Conservation (phyloP, 35 echinoderm and acorn worm genomes). For the Diadema setosum region DNA sequence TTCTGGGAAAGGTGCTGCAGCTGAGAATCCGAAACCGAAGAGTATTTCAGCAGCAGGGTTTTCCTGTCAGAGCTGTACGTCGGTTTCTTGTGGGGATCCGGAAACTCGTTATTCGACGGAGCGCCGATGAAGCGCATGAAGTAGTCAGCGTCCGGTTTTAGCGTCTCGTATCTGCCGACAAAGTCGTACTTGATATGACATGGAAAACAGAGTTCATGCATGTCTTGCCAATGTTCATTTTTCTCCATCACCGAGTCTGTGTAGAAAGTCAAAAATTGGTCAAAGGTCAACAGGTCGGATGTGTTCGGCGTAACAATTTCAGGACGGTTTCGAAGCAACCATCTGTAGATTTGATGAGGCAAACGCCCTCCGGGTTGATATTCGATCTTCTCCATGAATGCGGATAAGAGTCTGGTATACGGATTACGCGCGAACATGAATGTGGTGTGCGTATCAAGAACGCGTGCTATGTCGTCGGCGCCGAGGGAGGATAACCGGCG, state of each 20-base stretch:
- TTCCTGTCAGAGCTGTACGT: neutral
- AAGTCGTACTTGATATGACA: slow-evolving; percentile 9
- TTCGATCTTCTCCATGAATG: neutral
- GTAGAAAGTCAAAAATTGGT: neutral
- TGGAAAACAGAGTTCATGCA: neutral
- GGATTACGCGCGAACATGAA: slow-evolving; percentile 22
- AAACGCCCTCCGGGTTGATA: neutral
- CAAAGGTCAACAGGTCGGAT: neutral
- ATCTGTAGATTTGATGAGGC: neutral
- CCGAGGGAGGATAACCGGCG: neutral
- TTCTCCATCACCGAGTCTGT: neutral
- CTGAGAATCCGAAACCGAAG: neutral
- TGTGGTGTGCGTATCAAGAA: neutral
- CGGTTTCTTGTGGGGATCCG: neutral
- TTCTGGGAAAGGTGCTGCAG: neutral
- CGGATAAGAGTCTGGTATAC: neutral
- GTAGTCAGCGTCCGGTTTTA: neutral
- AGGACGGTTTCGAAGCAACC: neutral
- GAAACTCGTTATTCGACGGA: neutral
- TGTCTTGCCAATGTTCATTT: slow-evolving; percentile 10
- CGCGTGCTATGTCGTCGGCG: neutral
- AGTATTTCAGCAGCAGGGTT: neutral
- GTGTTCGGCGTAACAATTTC: neutral
- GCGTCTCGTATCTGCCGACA: neutral
- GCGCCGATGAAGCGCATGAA: neutral